Percentiles rank a stretch among this genome's conserved stretches.
These are phyloP conservation scores for Mechanitis mazaeus DNA, from an alignment of 2,888 invertebrate species.

Conservation along the genomic window DNA sequence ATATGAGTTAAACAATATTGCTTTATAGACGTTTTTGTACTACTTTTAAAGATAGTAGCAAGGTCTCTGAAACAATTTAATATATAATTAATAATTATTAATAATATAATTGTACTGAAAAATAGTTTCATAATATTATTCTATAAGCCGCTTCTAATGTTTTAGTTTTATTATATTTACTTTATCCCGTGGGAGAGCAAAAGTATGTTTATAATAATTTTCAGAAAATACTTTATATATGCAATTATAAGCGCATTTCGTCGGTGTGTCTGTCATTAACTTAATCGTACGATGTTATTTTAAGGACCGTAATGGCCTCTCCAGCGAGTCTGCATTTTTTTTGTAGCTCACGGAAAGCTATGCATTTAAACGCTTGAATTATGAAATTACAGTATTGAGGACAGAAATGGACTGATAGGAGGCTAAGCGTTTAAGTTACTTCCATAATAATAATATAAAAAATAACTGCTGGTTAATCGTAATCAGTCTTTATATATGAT, in stretches of 20 bases:
- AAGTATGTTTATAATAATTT: slow-evolving; percentile 65
- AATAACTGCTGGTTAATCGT: slow-evolving; percentile 2
- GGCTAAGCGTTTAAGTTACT: slow-evolving; percentile 29
- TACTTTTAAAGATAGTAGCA: too few relatives aligned
- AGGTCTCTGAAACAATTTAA: too few relatives aligned
- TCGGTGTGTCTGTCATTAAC: slow-evolving; percentile 75
- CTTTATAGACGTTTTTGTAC: too few relatives aligned
- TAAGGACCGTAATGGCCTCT: slow-evolving; percentile 72
- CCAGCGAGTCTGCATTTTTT: slow-evolving; percentile 62
- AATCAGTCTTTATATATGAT: not conserved
- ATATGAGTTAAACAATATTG: too few relatives aligned
- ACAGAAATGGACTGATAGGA: slow-evolving; percentile 57
- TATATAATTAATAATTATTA: too few relatives aligned
- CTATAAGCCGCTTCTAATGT: not conserved
- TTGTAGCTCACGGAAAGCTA: slow-evolving; percentile 70
- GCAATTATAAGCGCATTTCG: slow-evolving; percentile 75
- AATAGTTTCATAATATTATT: too few relatives aligned
- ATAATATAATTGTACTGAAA: too few relatives aligned
- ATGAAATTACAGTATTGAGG: slow-evolving; percentile 75
- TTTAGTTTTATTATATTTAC: not conserved
- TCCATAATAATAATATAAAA: slow-evolving; percentile 19
- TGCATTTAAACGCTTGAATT: slow-evolving; percentile 76
- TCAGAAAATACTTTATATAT: slow-evolving; percentile 72
- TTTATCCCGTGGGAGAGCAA: slow-evolving; percentile 49
- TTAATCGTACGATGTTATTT: slow-evolving; percentile 77